Base-by-base conservation (phyloP, 2,797 vertebrate species). In the Anisognathus igniventris region DNA sequence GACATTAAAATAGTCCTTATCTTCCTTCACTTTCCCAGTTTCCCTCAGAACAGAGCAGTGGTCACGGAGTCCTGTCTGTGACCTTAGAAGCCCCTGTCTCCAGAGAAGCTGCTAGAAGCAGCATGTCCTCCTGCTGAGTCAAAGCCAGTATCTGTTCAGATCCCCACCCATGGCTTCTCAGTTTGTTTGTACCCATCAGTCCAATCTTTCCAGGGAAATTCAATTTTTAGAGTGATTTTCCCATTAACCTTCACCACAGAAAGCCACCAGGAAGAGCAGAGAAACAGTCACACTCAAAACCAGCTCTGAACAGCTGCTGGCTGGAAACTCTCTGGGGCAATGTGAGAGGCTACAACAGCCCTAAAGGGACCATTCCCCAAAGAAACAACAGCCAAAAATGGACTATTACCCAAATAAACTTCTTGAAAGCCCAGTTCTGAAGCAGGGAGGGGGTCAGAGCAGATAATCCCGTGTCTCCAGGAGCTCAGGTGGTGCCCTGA, bases 401-500 rank as follows among this genome's bases (percentile, higher is more conserved):
- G 21, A n/a, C 9, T 5, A 5, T 14, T 30, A 44, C 4, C 13
- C 45, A 42, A 33, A 80, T 10, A 75, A 82, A 35, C 25, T 42
- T n/a, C 44, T 50, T 18, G 24, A 47, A 73, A 84, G 19, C 21
- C 7, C 21, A 17, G 23, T 17, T 67, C 20, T 24, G 25, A 33
- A 74, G 42, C 35, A 57, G n/a, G 8, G 8, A 42, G 16, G 10
- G 28, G 10, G 6, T 57, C 28, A 33, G 31, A 70, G 54, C 12
- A 17, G 50, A 30, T 8, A 16, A 14, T 14, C 4, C 54, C 12
- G 0, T 0, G 2, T 31, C 13, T 35, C 19, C 44, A 16, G 57
- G 64, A 82, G 75, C 40, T 86, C 90, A 76, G 75, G 22, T 48
- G 65, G 27, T 40, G 37, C 35, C 30, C 20, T 3, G 9, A 39